Evolutionary conservation across 2,113 vertebrate species (phyloP).

Genomic region (Coryphaenoides rupestris): DNA sequence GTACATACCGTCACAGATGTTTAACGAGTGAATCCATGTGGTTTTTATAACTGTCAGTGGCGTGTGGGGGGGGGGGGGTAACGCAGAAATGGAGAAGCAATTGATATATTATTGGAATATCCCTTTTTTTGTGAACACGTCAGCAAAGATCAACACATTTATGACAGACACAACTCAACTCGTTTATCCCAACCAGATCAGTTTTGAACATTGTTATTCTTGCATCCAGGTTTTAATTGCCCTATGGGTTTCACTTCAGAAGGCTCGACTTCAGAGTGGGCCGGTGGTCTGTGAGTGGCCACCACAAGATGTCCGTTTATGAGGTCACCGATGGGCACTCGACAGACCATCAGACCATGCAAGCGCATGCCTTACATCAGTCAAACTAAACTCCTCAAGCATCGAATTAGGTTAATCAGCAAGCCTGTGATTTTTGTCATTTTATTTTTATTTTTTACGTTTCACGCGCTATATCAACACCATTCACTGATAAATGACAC

Average conservation of each 20-base stretch:
- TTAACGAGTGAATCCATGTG: slow-evolving; percentile 35
- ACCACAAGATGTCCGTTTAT: slow-evolving; percentile 41
- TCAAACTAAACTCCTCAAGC: slow-evolving; percentile 61
- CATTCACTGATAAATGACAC: slow-evolving; percentile 65
- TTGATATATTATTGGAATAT: slow-evolving; percentile 29
- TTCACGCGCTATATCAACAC: slow-evolving; percentile 68
- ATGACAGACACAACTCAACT: slow-evolving; percentile 4
- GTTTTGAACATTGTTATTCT: not conserved
- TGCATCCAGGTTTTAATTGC: slow-evolving; percentile 19
- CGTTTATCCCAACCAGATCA: slow-evolving; percentile 12
- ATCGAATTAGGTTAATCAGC: slow-evolving; percentile 69
- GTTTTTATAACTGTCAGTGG: slow-evolving; percentile 17
- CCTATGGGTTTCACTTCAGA: slow-evolving; percentile 32
- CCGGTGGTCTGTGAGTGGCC: slow-evolving; percentile 30
- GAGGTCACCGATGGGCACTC: slow-evolving; percentile 46
- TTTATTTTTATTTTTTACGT: slow-evolving; percentile 37
- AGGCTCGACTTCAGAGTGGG: slow-evolving; percentile 28
- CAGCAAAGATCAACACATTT: slow-evolving; percentile 8
- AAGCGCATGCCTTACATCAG: slow-evolving; percentile 73
- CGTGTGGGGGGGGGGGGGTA: slow-evolving; percentile 11
- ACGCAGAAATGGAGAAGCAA: slow-evolving; percentile 6
- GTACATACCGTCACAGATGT: slow-evolving; percentile 39
- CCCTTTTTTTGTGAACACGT: slow-evolving; percentile 23
- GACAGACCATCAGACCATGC: slow-evolving; percentile 57
- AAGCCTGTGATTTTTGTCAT: slow-evolving; percentile 67